Evolutionary conservation across 2,797 vertebrate genomes (phyloP).

Genomic region (Poeciliopsis presidionis): DNA sequence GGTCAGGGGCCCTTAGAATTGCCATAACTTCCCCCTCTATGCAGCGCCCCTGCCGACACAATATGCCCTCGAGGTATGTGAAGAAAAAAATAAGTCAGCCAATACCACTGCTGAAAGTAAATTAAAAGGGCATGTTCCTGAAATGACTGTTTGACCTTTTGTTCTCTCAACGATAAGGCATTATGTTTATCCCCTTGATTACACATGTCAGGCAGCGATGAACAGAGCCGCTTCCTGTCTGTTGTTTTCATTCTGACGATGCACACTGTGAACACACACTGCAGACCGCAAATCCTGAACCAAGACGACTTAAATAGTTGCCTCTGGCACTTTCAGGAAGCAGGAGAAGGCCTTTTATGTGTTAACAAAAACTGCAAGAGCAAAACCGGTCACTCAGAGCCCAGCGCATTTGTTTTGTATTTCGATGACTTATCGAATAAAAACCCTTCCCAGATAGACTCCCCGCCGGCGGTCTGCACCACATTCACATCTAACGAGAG

Average conservation of each 20-base stretch:
- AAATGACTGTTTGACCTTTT: conserved; percentile 61
- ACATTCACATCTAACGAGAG: conserved; percentile 48
- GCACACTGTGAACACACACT: conserved; percentile 27
- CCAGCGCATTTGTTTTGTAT: neutral
- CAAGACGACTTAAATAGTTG: conserved; percentile 13
- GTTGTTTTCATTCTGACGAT: conserved; percentile 35
- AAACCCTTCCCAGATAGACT: neutral
- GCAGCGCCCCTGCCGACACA: neutral
- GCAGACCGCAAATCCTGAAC: conserved; percentile 28
- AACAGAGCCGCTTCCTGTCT: conserved; percentile 32
- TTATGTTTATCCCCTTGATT: conserved; percentile 40
- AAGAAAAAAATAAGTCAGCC: conserved; percentile 36
- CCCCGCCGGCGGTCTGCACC: conserved; percentile 7
- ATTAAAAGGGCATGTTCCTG: conserved; percentile 34
- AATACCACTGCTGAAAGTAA: conserved; percentile 28
- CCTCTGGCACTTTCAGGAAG: neutral
- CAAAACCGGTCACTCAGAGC: neutral
- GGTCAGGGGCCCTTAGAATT: too few relatives aligned
- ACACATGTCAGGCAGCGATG: conserved; percentile 31
- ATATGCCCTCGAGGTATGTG: conserved; percentile 18
- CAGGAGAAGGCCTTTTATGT: neutral
- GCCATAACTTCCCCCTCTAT: too few relatives aligned
- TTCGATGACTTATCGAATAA: neutral
- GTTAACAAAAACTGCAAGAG: neutral
- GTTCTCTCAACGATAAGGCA: conserved; percentile 38